Conservation (phyloP, 2,113 vertebrate species). For the rabbit (Oryctolagus cuniculus) region DNA sequence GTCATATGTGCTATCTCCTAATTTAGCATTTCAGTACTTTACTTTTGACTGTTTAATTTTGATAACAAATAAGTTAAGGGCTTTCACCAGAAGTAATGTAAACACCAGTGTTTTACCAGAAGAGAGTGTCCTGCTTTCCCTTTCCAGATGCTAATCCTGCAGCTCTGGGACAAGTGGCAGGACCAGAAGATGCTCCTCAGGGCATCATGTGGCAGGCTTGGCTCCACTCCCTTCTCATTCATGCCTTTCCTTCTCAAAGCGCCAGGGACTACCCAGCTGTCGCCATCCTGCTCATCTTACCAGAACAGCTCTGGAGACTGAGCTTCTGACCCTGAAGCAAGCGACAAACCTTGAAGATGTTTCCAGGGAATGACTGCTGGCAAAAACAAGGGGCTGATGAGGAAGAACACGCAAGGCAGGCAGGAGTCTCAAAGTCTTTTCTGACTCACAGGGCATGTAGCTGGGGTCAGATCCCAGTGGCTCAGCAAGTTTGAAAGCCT, state of each 20-base stretch:
- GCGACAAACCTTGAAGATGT: not conserved
- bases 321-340: not conserved
- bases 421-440: not conserved
- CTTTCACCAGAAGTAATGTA: not conserved
- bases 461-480: no score
- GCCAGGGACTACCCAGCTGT: no score
- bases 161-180: not conserved
- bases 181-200: fast-evolving
- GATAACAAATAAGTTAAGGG: not conserved
- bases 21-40: not conserved
- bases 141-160: not conserved
- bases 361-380: not conserved
- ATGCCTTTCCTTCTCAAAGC: not conserved
- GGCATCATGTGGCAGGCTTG: not conserved
- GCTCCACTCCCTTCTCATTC: not conserved
- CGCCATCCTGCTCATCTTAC: not conserved
- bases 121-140: not conserved
- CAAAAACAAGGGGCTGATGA: not conserved
- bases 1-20: not conserved
- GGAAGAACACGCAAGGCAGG: not conserved
- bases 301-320: not conserved
- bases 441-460: not conserved
- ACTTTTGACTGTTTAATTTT: not conserved
- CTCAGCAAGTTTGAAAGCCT: not conserved
- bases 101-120: not conserved